These are phyloP conservation scores for Virgularia gustaviana DNA, from an alignment of 92 coral and sea anemone genomes.

Conservation along the genomic window DNA sequence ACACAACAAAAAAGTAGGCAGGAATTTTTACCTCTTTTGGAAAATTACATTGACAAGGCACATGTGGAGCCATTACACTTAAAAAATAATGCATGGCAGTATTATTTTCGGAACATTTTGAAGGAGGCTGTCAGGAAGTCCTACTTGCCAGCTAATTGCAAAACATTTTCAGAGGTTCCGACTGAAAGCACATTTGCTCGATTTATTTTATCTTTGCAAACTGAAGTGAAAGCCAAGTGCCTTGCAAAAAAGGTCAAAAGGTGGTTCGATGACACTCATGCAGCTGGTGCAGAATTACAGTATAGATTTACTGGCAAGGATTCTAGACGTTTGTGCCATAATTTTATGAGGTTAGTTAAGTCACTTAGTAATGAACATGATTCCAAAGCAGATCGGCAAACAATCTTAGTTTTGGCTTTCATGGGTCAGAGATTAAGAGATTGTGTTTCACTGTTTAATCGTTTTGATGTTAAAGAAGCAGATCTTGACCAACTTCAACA, in stretches of 20 bases:
- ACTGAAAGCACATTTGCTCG: slow-evolving; percentile 39
- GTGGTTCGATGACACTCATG: slow-evolving; percentile 51
- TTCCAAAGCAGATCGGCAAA: slow-evolving; percentile 27
- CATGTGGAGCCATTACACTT: slow-evolving; percentile 49
- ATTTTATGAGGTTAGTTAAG: slow-evolving; percentile 44
- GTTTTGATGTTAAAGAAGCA: slow-evolving; percentile 36
- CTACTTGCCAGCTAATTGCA: slow-evolving; percentile 6
- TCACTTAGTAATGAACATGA: slow-evolving; percentile 46
- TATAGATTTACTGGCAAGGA: slow-evolving; percentile 16
- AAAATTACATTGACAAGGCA: slow-evolving; percentile 32
- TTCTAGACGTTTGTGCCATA: slow-evolving; percentile 35
- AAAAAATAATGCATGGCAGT: slow-evolving; percentile 38
- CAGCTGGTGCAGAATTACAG: slow-evolving; percentile 31
- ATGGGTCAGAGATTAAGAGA: slow-evolving; percentile 25
- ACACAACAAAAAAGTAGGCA: slow-evolving; percentile 28
- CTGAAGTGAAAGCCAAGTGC: slow-evolving; percentile 26
- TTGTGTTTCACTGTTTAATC: no score
- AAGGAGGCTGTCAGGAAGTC: slow-evolving; percentile 22
- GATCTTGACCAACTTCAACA: slow-evolving; percentile 41
- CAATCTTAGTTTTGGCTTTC: slow-evolving; percentile 25
- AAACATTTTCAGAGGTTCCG: slow-evolving; percentile 26
- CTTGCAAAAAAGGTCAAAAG: slow-evolving; percentile 42
- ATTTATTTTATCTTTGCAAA: slow-evolving; percentile 33
- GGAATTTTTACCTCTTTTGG: slow-evolving; percentile 35
- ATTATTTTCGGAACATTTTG: slow-evolving; percentile 2